A percentile compares a stretch with the other conserved stretches of the same genome.
Evolutionary conservation across 2,888 invertebrate genomes (phyloP).

Genomic region (Mantis religiosa): DNA sequence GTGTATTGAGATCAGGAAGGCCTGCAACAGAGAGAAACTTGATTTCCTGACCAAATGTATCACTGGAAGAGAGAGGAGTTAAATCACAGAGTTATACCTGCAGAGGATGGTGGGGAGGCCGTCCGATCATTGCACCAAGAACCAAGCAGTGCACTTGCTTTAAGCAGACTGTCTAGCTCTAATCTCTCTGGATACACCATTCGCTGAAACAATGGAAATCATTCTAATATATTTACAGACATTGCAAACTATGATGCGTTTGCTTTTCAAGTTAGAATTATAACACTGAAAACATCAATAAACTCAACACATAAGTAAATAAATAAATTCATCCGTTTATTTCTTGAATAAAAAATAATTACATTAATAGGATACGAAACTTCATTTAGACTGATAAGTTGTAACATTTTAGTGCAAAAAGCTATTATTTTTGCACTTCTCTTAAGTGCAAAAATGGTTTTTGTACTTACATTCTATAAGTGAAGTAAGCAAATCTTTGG

Average conservation of each 20-base stretch:
- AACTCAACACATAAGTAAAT: too few relatives aligned
- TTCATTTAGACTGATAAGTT: too few relatives aligned
- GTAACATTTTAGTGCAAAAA: too few relatives aligned
- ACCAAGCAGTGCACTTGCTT: background rate
- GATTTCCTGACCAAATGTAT: background rate
- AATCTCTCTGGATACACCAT: slow-evolving; percentile 35
- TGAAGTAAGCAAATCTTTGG: too few relatives aligned
- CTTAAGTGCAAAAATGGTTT: too few relatives aligned
- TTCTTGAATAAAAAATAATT: background rate
- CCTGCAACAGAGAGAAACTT: background rate
- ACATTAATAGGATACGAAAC: too few relatives aligned
- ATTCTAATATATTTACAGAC: background rate
- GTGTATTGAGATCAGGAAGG: background rate
- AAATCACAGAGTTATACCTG: background rate
- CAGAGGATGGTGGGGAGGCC: background rate
- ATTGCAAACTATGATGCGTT: too few relatives aligned
- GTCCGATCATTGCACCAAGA: slow-evolving; percentile 24
- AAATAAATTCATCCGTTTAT: too few relatives aligned
- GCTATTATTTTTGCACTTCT: too few relatives aligned
- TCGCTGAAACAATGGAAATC: slow-evolving; percentile 26
- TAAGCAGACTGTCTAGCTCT: slow-evolving; percentile 28
- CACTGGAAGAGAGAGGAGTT: background rate
- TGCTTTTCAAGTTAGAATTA: too few relatives aligned
- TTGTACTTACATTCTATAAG: too few relatives aligned
- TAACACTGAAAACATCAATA: too few relatives aligned